Evolutionary conservation across 35 echinoderm and acorn worm species (phyloP).

Genomic region (Ophiothrix spiculata): DNA sequence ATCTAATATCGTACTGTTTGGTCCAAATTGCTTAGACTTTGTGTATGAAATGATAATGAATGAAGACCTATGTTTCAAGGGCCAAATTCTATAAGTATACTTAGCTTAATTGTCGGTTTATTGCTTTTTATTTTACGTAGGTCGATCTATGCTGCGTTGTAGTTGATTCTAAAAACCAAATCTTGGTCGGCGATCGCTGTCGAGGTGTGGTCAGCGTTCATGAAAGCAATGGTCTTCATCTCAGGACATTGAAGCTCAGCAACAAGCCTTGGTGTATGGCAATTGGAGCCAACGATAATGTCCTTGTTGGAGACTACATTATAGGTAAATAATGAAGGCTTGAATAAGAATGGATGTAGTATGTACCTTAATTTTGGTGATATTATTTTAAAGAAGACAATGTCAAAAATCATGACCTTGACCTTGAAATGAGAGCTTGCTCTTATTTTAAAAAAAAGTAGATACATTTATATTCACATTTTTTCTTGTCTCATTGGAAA

Average conservation of each 20-base stretch:
- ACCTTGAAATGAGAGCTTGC: neutral
- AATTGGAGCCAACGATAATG: neutral
- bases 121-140: too few species aligned
- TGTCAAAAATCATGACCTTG: neutral
- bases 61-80: too few species aligned
- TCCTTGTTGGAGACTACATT: neutral
- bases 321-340: neutral
- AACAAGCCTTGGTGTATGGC: slow-evolving; percentile 2
- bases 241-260: neutral
- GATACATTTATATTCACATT: neutral
- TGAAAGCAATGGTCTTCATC: neutral
- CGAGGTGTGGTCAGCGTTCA: neutral
- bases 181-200: neutral
- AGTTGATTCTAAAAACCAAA: neutral
- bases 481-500: neutral
- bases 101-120: too few species aligned
- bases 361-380: neutral
- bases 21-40: too few species aligned
- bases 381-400: neutral
- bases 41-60: too few species aligned
- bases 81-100: too few species aligned
- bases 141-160: neutral
- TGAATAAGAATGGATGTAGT: neutral
- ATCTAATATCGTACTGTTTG: too few species aligned
- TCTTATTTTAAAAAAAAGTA: neutral